These are phyloP conservation scores for Drosophila sulfurigaster DNA, from an alignment of 1,140 invertebrate genomes.

Conservation along the genomic window DNA sequence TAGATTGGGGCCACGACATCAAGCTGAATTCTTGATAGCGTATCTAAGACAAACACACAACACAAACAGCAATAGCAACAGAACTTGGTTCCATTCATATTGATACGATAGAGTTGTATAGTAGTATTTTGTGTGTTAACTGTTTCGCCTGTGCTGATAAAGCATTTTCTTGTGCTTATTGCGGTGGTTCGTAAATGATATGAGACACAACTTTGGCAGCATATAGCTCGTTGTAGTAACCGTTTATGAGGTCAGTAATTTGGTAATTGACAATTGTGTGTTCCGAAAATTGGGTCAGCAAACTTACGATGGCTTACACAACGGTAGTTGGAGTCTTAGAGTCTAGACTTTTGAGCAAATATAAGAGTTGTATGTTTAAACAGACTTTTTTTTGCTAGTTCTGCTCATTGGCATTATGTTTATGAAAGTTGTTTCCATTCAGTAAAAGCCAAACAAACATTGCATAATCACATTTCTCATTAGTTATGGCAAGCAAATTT, in stretches of 20 bases:
- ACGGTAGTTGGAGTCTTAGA: constrained; percentile 19
- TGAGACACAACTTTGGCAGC: constrained; percentile 17
- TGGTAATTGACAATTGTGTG: constrained; percentile 72
- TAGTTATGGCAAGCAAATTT: constrained; percentile 7
- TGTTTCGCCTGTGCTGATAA: constrained; percentile 64
- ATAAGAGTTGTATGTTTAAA: background rate
- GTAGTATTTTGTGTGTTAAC: constrained; percentile 31
- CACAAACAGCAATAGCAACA: constrained; percentile 1
- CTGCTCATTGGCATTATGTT: background rate
- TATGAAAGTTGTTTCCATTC: background rate
- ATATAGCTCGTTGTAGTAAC: constrained; percentile 30
- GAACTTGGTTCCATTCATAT: constrained; percentile 40
- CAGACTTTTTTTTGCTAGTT: background rate
- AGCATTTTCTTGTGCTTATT: constrained; percentile 46
- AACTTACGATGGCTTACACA: constrained; percentile 11
- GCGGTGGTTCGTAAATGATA: constrained; percentile 18
- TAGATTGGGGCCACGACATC: constrained; percentile 14
- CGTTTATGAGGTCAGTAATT: constrained; percentile 77
- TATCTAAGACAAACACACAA: constrained; percentile 58
- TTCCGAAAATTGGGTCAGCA: constrained; percentile 57
- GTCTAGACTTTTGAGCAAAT: constrained; percentile 37
- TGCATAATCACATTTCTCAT: constrained; percentile 16
- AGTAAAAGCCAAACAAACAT: background rate
- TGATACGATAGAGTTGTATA: constrained; percentile 48
- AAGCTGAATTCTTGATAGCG: constrained; percentile 45